Base-by-base conservation (phyloP, 1,140 invertebrate genomes). In the Penaeus vannamei region DNA sequence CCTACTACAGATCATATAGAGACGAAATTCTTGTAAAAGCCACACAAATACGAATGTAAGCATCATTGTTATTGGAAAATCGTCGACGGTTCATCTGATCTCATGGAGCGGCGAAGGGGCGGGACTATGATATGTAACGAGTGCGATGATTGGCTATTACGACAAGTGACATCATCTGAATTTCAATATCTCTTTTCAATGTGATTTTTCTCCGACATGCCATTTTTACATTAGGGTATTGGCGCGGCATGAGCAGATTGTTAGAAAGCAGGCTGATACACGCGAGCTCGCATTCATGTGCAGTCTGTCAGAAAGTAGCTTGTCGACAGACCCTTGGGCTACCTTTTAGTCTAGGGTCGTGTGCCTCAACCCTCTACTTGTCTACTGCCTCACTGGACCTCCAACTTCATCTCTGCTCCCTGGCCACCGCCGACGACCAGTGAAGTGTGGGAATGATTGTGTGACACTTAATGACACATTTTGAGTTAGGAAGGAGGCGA, bases 171-270 rank as follows among this genome's bases (percentile, higher is more conserved):
- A 90, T 90, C 89, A 90, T 90, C 89, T 90, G 89, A 90, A 90
- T 90, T 90, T 90, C 89, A 90, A 90, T 90, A 90, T 87, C 89
- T 90, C 89, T 90, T 87, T 90, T 90, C 89, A 86, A 86, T 90
- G 89, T 90, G 89, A 90, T 90, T 90, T 90, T 90, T 90, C 85
- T 87, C 81, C 84, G 85, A 90, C 89, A 90, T 90, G 89, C 89
- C 85, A 90, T 90, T 90, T 90, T 90, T 90, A 87, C 89, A 90
- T 90, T 86, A 87, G 81, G 89, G 89, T 86, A 90, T 90, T 90
- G 89, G 89, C 85, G 89, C 89, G 84, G 85, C 85, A 90, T 90
- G 89, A 90, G 85, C 85, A 90, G 89, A 90, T 90, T 90, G 89
- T 90, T 86, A 86, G 84, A 84, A 79, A 86, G 89, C 85, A 83